Percentiles rank a stretch among this genome's conserved stretches.
phyloP scores from a whole-genome alignment of 2,888 invertebrate species.

The Erebia epiphron region DNA sequence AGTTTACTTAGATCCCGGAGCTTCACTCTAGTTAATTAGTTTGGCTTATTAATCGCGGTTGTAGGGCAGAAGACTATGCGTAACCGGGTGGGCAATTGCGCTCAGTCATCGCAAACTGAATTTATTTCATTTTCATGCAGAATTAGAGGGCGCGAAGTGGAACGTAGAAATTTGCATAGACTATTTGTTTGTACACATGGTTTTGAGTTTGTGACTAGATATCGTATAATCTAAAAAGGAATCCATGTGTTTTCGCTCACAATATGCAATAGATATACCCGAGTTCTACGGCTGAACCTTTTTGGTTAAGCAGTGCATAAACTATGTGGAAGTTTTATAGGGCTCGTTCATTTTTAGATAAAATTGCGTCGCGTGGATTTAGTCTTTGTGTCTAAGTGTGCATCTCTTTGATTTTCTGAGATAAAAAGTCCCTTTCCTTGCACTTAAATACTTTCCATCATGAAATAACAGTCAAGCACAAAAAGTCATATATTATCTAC shows the following conservation, averaged over 20 bases:
- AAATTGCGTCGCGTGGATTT: too few relatives aligned
- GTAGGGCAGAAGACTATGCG: constrained; percentile 5
- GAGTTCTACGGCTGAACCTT: background rate
- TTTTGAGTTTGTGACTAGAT: background rate
- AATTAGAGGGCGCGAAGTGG: background rate
- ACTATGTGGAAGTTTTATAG: too few relatives aligned
- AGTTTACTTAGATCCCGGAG: constrained; percentile 19
- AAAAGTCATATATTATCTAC: background rate
- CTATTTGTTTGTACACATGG: background rate
- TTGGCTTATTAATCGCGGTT: constrained; percentile 11
- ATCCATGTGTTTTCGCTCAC: too few relatives aligned
- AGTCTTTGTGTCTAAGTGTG: too few relatives aligned
- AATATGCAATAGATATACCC: background rate
- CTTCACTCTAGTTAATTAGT: constrained; percentile 20
- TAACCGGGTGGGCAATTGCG: background rate
- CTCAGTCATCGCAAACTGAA: background rate
- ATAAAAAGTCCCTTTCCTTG: too few relatives aligned
- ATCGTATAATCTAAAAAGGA: background rate
- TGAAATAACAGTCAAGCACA: background rate
- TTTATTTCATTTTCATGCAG: background rate
- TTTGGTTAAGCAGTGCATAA: too few relatives aligned
- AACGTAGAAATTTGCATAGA: background rate
- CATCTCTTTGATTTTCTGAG: too few relatives aligned
- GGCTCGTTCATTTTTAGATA: too few relatives aligned
- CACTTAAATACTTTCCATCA: too few relatives aligned